Base-by-base conservation (phyloP, 64 coral and sea anemone species). In the Stichodactyla mertensii region DNA sequence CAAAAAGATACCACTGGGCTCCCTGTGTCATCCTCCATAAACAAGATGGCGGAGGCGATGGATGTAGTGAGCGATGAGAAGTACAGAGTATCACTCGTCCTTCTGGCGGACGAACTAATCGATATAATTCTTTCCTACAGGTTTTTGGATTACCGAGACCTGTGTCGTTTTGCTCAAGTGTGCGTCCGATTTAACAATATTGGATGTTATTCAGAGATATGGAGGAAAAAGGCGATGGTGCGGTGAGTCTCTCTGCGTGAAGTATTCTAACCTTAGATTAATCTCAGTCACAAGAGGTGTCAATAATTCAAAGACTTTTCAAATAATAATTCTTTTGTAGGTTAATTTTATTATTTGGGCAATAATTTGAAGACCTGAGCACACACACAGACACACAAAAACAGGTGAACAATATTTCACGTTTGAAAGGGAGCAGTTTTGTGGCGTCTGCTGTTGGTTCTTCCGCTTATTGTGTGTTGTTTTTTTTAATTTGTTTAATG, bases 81-180 rank as follows among this genome's bases (percentile, higher is more conserved):
- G 4, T 27, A 28, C 24, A 31, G 23, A 15, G 56, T 26, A 19
- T 82, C 91, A 55, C 82, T 92, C 19, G 28, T 92, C 24, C 13
- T 82, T 19, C 87, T 96, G 59, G 91, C 94, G 51, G 94, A 96
- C 58, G 94, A 96, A 85, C 81, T 96, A 2, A 90, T 96, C 31
- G 91, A 96, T 24, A 93, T 87, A 82, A 92, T 96, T 82, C 61
- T 96, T 58, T 87, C 91, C 1, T 96, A 87, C 77, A 60, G 88
- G 51, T 19, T 80, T 54, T 52, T 96, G 16, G 88, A 93, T 90
- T 85, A 96, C 55, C 80, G 51, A 52, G 94, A 96, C 77, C 55
- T 96, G 6, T 93, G 94, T 27, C 86, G 70, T 59, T 96, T 89
- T 85, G 91, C 88, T 6, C 84, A 87, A 90, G 91, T 93, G 80